Evolutionary conservation across 2,113 vertebrate species (phyloP).

Genomic region (Rhabdornis inornatus): DNA sequence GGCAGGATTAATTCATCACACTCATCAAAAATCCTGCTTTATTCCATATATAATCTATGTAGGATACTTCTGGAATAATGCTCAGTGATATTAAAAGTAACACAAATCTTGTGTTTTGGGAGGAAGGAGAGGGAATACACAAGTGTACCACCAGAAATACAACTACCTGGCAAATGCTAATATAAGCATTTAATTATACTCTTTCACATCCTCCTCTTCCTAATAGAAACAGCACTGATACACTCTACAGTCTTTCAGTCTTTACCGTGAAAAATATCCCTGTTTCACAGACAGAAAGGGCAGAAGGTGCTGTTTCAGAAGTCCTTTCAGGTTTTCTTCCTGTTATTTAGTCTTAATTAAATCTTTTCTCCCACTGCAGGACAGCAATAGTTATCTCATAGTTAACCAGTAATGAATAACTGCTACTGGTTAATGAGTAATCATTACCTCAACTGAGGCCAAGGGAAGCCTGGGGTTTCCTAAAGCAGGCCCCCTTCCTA

Average conservation of each 20-base stretch:
- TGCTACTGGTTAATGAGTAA: constrained; percentile 60
- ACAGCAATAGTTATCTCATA: constrained; percentile 32
- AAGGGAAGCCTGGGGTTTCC: constrained; percentile 14
- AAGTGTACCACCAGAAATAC: not conserved
- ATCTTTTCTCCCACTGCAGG: constrained; percentile 31
- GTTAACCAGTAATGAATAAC: constrained; percentile 60
- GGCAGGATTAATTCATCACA: not conserved
- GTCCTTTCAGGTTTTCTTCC: not conserved
- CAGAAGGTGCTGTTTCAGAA: not conserved
- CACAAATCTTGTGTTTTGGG: not conserved
- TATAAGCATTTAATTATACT: not conserved
- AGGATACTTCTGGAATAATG: not conserved
- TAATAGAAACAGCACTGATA: not conserved
- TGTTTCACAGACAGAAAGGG: not conserved
- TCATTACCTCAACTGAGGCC: constrained; percentile 38
- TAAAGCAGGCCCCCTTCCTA: not conserved
- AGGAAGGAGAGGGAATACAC: not conserved
- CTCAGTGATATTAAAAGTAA: not conserved
- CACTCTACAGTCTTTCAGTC: not conserved
- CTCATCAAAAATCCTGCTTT: not conserved
- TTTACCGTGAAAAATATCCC: not conserved
- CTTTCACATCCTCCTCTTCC: not conserved
- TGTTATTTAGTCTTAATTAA: constrained; percentile 42
- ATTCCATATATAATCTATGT: not conserved
- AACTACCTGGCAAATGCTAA: not conserved